Conservation (phyloP, 2,797 vertebrate species). For the Diplodus puntazzo region DNA sequence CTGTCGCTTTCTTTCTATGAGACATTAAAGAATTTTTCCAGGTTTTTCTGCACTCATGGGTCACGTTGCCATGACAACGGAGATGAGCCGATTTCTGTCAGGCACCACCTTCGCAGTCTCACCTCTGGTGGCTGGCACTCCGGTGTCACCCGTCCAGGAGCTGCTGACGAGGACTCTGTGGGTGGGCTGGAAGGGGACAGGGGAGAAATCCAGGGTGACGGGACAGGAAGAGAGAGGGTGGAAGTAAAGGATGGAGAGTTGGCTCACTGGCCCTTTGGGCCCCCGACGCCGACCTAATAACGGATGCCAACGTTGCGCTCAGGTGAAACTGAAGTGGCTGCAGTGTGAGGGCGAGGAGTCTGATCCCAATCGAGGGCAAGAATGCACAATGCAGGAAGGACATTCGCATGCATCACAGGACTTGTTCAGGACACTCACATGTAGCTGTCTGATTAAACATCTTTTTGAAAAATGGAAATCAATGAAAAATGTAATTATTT, state of each 20-base stretch:
- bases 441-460: constrained; percentile 1
- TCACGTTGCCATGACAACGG: constrained; percentile 91
- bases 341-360: constrained; percentile 68
- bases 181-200: constrained; percentile 67
- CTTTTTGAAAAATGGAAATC: constrained; percentile 32
- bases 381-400: constrained; percentile 59
- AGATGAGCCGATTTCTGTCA: constrained; percentile 86
- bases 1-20: constrained; percentile 9
- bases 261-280: constrained; percentile 47
- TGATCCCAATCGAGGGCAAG: constrained; percentile 31
- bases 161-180: constrained; percentile 69
- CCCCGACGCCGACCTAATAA: constrained; percentile 72
- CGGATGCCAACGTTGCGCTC: constrained; percentile 81
- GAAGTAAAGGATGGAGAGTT: constrained; percentile 48
- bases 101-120: constrained; percentile 93
- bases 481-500: neutral
- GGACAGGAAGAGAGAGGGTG: constrained; percentile 56
- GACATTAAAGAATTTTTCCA: constrained; percentile 28
- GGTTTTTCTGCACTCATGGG: constrained; percentile 72
- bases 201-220: constrained; percentile 71
- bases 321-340: constrained; percentile 82
- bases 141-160: constrained; percentile 55
- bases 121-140: constrained; percentile 85
- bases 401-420: constrained; percentile 21
- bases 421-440: constrained; percentile 20